phyloP scores from a whole-genome alignment of 2,113 vertebrate genomes.

The Pteronura brasiliensis region DNA sequence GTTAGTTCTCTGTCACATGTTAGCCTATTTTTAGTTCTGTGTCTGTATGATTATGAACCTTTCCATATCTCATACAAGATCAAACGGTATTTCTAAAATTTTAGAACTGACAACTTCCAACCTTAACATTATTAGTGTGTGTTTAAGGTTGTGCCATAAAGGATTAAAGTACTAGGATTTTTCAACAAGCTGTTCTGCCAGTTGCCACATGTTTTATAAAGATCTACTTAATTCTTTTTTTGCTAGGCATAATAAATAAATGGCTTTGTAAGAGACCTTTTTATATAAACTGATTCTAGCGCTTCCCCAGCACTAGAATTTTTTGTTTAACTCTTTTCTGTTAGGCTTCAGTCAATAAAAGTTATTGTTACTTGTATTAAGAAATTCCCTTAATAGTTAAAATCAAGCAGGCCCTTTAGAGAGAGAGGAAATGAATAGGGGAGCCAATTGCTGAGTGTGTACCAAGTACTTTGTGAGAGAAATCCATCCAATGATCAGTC shows the following conservation, averaged over 20 bases:
- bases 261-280: conserved; percentile 18
- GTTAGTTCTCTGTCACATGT: conserved; percentile 24
- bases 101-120: background rate
- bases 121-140: background rate
- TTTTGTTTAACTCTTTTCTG: conserved; percentile 2
- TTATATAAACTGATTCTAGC: background rate
- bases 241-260: background rate
- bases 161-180: background rate
- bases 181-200: conserved; percentile 19
- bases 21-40: conserved; percentile 43
- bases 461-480: conserved; percentile 16
- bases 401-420: conserved; percentile 32
- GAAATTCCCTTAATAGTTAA: background rate
- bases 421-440: conserved; percentile 13
- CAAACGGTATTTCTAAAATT: background rate
- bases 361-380: background rate
- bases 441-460: conserved; percentile 29
- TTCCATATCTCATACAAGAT: background rate
- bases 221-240: background rate
- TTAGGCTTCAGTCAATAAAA: background rate
- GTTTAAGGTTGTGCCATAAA: conserved; percentile 19
- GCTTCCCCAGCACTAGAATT: conserved; percentile 34
- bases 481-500: background rate
- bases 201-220: conserved; percentile 34
- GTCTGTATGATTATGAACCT: background rate